A percentile compares a stretch with the other conserved stretches of the same genome.
Evolutionary conservation across 2,113 vertebrate genomes (phyloP).

Genomic region (Otis tarda): DNA sequence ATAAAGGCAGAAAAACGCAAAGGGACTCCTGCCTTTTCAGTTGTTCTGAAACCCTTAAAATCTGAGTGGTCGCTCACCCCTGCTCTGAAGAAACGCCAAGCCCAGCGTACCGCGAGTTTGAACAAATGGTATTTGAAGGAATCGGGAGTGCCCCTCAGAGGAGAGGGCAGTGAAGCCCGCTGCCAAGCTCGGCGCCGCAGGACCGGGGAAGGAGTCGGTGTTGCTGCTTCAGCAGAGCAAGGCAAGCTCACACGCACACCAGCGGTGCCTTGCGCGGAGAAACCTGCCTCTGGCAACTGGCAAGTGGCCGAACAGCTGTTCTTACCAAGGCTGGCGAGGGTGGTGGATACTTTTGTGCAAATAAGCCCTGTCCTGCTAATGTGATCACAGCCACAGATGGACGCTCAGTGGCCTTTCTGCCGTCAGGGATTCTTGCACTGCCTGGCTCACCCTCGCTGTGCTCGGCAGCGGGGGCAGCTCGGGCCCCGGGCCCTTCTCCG

Average conservation of each 20-base stretch:
- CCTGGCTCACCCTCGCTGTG: neutral
- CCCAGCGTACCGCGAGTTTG: rapidly evolving
- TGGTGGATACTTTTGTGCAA: neutral
- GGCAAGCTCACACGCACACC: neutral
- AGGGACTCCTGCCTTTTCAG: neutral
- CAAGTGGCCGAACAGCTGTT: neutral
- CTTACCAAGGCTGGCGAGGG: neutral
- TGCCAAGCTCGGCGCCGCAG: rapidly evolving
- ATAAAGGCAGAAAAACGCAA: neutral
- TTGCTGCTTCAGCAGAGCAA: neutral
- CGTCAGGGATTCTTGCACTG: neutral
- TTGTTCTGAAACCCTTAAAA: neutral
- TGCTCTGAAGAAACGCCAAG: neutral
- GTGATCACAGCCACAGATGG: rapidly evolving
- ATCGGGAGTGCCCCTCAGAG: neutral
- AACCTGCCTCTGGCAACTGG: neutral
- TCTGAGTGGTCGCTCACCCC: neutral
- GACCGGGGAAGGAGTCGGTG: neutral
- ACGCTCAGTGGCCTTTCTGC: neutral
- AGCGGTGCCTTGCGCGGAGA: rapidly evolving
- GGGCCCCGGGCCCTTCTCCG: neutral
- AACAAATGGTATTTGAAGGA: neutral
- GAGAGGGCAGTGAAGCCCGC: neutral
- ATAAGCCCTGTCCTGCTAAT: neutral
- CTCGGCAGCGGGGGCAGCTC: neutral